Evolutionary conservation across 2,113 vertebrate genomes (phyloP), one percentile per base, ranked within the genome.

Genomic region (Chaetorhynchus papuensis): DNA sequence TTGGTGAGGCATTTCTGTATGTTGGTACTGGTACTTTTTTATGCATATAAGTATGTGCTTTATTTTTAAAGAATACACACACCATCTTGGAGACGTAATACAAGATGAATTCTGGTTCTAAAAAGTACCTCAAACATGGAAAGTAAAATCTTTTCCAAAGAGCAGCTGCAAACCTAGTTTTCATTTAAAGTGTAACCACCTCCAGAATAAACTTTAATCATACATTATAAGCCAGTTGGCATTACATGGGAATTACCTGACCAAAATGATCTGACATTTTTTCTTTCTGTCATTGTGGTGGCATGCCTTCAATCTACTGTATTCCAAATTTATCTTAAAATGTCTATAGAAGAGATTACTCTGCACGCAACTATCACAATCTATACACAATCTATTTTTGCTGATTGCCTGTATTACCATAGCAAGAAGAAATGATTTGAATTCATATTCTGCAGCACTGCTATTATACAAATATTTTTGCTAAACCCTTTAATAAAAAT

Each of bases 31-130:
- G 9, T 65, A 53, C 21, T n/a, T 80, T 41, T 69, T 19, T 14
- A 7, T 19, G 37, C 24, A 6, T 33, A 14, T 28, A 74, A 63
- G 1, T 11, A 30, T 5, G 22, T 49, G 13, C 4, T 35, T 83
- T 57, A n/a, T 49, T 87, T 90, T 91, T 42, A 45, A 82, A 56
- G 13, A 64, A 44, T 21, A 44, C 2, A 35, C 5, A 69, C 11
- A 49, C 15, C 26, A 3, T 35, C 3, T 3, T 50, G 33, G 39
- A 65, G 15, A 45, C 1, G 0, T 30, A 64, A 18, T 4, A 30
- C 11, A 61, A 61, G n/a, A 84, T 50, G 15, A 41, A 87, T 63
- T 6, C 3, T 49, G 54, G 61, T 59, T 63, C 41, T 57, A 42
- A 63, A 37, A 63, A 13, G 10, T 39, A 57, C 5, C 30, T 57